phyloP scores from a whole-genome alignment of 2,888 invertebrate genomes.

The Glaucopsyche alexis region DNA sequence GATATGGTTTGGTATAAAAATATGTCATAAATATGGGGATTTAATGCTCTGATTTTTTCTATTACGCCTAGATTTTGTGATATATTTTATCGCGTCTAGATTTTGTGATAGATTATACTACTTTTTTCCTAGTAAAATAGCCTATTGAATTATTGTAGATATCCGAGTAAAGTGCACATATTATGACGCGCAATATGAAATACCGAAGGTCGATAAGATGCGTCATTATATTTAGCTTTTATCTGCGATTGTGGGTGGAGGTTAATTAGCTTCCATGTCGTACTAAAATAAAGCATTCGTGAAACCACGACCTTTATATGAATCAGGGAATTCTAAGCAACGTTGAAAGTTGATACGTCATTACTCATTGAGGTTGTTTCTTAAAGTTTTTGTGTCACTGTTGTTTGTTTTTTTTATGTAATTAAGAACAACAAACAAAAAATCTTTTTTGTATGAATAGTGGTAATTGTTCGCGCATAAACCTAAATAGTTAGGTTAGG shows the following conservation, averaged over 20 bases:
- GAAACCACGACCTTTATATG: slow-evolving; percentile 12
- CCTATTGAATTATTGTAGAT: not conserved
- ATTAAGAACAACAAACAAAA: not conserved
- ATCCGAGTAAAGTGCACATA: not conserved
- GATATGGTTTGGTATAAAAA: too few species aligned
- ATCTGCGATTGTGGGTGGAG: slow-evolving; percentile 12
- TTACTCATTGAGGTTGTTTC: not conserved
- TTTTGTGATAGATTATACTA: not conserved
- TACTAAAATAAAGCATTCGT: slow-evolving; percentile 6
- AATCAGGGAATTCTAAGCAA: slow-evolving; percentile 13
- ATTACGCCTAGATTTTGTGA: too few species aligned
- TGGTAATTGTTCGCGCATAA: not conserved
- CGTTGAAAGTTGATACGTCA: not conserved
- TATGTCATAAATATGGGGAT: too few species aligned
- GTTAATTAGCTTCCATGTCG: slow-evolving; percentile 12
- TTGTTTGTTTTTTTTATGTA: not conserved
- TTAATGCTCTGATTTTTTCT: too few species aligned
- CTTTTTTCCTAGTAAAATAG: not conserved
- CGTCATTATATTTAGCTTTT: not conserved
- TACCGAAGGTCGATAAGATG: slow-evolving; percentile 8
- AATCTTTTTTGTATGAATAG: not conserved
- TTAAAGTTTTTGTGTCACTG: not conserved
- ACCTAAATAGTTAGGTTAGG: too few species aligned
- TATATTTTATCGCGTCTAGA: too few species aligned
- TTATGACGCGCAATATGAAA: slow-evolving; percentile 4